A percentile compares a stretch with the other conserved stretches of the same genome.
These are phyloP conservation scores for Pseudolaguvia tuberculata DNA, from an alignment of 2,113 vertebrate species.

Conservation along the genomic window DNA sequence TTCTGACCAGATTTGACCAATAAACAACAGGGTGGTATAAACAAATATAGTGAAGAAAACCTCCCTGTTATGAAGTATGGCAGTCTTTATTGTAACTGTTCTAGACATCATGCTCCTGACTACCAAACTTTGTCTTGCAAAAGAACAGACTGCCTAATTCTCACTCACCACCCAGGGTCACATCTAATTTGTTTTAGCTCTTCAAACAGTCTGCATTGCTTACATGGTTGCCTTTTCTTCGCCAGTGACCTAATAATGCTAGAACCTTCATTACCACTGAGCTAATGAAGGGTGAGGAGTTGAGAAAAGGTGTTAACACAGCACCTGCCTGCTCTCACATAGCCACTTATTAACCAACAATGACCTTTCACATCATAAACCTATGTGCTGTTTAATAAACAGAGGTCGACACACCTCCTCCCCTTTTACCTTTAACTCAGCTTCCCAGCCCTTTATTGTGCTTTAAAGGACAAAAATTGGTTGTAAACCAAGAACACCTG, in stretches of 20 bases:
- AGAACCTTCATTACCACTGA: constrained; percentile 71
- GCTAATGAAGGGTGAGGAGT: constrained; percentile 71
- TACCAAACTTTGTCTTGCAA: constrained; percentile 44
- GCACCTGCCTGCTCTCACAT: constrained; percentile 75
- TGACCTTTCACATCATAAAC: constrained; percentile 79
- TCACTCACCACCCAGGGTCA: constrained; percentile 35
- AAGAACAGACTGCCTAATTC: constrained; percentile 40
- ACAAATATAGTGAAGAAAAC: neutral
- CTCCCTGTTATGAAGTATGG: neutral
- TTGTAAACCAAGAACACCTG: constrained; percentile 70
- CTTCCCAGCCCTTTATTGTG: constrained; percentile 68
- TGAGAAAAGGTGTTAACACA: constrained; percentile 78
- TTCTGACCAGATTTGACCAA: neutral
- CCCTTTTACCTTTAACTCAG: constrained; percentile 58
- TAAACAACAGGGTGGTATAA: neutral
- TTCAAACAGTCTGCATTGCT: constrained; percentile 63
- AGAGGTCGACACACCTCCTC: constrained; percentile 53
- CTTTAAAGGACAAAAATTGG: constrained; percentile 59
- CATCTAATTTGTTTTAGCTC: constrained; percentile 54
- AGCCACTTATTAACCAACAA: constrained; percentile 79
- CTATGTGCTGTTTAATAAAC: constrained; percentile 78
- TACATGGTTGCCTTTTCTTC: constrained; percentile 42
- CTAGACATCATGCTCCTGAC: constrained; percentile 23
- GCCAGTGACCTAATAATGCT: constrained; percentile 71
- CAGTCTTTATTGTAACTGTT: constrained; percentile 1